These are phyloP conservation scores for Leucoraja erinaceus DNA, from an alignment of 2,113 vertebrate species.

Conservation along the genomic window DNA sequence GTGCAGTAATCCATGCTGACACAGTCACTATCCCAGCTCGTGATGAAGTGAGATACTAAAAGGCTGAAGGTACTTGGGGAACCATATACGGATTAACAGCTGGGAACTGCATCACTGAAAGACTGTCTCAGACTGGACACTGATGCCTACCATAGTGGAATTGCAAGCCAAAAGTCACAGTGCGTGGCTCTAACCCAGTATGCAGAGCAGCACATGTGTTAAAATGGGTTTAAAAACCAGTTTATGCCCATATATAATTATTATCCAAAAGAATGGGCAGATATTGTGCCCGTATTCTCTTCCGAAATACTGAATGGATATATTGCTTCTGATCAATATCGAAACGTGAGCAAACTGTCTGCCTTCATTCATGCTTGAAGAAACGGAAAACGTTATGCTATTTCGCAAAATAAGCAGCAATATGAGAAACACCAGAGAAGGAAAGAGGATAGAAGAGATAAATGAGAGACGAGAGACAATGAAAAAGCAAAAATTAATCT, in stretches of 20 bases:
- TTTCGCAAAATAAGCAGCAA: not conserved
- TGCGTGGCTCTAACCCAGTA: not conserved
- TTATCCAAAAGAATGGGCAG: not conserved
- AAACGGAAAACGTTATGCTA: not conserved
- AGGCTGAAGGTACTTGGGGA: not conserved
- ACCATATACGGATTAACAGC: constrained; percentile 10
- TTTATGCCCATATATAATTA: not conserved
- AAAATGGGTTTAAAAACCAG: not conserved
- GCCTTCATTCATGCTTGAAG: not conserved
- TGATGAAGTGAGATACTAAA: not conserved
- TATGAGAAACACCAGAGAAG: not conserved
- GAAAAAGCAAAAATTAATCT: not conserved
- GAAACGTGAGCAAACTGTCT: not conserved
- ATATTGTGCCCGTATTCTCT: not conserved
- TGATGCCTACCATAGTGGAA: not conserved
- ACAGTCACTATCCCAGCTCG: not conserved
- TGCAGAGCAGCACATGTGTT: not conserved
- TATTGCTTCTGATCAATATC: not conserved
- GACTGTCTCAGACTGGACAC: not conserved
- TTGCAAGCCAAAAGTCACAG: not conserved
- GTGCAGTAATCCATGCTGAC: not conserved
- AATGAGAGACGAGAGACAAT: not conserved
- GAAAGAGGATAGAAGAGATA: not conserved
- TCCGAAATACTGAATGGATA: not conserved
- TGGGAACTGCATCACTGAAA: not conserved